phyloP scores from a whole-genome alignment of 2,888 invertebrate species.

The Geotrupes spiniger region DNA sequence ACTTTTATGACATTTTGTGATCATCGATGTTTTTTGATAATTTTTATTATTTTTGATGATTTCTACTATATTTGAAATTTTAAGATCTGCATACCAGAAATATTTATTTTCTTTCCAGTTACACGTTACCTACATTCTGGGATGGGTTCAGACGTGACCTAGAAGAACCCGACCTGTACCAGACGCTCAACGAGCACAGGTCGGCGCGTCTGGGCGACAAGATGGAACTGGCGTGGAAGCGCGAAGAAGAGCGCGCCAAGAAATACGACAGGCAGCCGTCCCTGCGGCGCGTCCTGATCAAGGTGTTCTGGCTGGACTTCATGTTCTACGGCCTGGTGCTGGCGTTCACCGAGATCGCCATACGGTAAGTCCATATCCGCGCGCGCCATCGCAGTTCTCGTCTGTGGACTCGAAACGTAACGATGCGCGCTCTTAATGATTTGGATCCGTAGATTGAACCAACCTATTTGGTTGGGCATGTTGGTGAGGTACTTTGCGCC shows the following conservation, averaged over 20 bases:
- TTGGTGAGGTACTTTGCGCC: slow-evolving; percentile 57
- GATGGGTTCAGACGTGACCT: slow-evolving; percentile 66
- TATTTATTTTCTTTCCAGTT: slow-evolving; percentile 52
- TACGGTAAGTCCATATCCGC: too few species aligned
- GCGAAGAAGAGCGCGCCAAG: slow-evolving; percentile 53
- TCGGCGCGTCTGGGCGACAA: slow-evolving; percentile 64
- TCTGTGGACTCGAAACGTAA: too few species aligned
- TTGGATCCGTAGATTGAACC: slow-evolving; percentile 55
- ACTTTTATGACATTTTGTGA: too few species aligned
- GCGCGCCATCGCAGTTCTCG: too few species aligned
- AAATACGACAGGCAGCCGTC: slow-evolving; percentile 56
- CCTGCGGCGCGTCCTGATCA: slow-evolving; percentile 57
- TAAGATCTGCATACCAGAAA: too few species aligned
- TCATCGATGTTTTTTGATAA: too few species aligned
- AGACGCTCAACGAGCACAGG: slow-evolving; percentile 66
- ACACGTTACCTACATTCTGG: slow-evolving; percentile 67
- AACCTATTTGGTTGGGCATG: slow-evolving; percentile 62
- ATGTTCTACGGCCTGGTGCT: slow-evolving; percentile 62
- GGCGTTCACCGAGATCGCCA: slow-evolving; percentile 56
- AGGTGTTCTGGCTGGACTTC: slow-evolving; percentile 61
- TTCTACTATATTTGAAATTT: too few species aligned
- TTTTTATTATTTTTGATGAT: too few species aligned
- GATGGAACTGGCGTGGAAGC: slow-evolving; percentile 61
- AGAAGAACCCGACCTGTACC: slow-evolving; percentile 63
- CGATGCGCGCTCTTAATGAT: slow-evolving; percentile 25